Evolutionary conservation across 2,888 invertebrate species (phyloP), one percentile per base, ranked within the genome.

Genomic region (Troglohyphantes excavatus): DNA sequence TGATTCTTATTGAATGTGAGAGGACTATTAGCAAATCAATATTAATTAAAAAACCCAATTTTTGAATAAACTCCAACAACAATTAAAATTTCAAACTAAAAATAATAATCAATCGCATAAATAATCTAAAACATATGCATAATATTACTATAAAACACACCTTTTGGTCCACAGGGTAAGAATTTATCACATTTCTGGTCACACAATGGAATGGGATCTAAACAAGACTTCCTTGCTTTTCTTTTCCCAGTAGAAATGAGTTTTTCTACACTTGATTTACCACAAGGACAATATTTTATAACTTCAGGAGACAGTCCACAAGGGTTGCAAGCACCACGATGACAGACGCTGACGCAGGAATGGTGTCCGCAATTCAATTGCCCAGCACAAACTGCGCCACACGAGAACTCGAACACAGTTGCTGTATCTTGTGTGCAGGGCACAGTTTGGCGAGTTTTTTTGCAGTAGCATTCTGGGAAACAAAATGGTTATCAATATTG

Each of bases 201-300:
- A 63, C 92, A 92, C 53, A 96, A 95, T 0, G 97, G 97, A 91
- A 98, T 95, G 0, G 96, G 95, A 93, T 98, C 97, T 6, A 96
- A 94, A 93, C 98, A 98, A 9, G 95, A 95, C 73, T 94, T 94
- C 90, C 98, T 95, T 23, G 39, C 21, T 6, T 87, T 6, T 21
- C 76, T 33, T 46, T 90, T 39, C 0, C 83, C 85, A 17, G 53
- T 61, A 81, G 76, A 46, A 13, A 90, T 23, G 0, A 93, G 73
- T 17, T 92, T 91, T 2, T 90, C 67, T 23, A 95, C 93, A 0
- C 94, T 93, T 53, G 95, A 95, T 93, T 96, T 95, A 0, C 96
- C 96, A 93, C 98, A 98, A 0, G 96, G 96, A 92, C 98, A 98
- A 59, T 95, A 95, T 5, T 94, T 95, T 11, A 97, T 95, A 43